phyloP scores from a whole-genome alignment of 2,797 vertebrate species.

The Podargus strigoides region DNA sequence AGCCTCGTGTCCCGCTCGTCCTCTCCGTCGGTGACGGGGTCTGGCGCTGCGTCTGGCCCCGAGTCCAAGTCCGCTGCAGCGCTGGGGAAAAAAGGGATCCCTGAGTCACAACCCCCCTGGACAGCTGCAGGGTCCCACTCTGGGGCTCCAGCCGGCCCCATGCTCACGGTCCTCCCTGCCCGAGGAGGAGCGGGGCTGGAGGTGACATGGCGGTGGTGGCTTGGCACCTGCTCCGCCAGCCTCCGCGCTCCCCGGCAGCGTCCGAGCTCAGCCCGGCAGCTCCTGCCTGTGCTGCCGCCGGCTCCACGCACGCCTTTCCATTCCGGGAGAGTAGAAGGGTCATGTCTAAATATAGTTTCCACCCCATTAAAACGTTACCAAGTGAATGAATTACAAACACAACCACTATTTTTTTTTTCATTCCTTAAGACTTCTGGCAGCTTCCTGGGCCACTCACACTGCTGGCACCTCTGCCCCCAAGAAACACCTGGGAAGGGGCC shows the following conservation, averaged over 20 bases:
- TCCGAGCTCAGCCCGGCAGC: neutral
- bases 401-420: neutral
- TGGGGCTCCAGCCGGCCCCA: accelerated
- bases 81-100: neutral
- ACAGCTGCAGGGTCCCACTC: accelerated
- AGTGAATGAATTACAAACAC: conserved; percentile 43
- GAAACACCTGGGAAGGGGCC: neutral
- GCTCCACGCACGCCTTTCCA: conserved; percentile 5
- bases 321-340: conserved; percentile 58
- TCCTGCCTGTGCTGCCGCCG: neutral
- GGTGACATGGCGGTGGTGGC: neutral
- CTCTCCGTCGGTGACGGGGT: neutral
- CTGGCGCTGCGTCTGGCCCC: neutral
- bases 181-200: neutral
- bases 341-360: conserved; percentile 56
- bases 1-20: neutral
- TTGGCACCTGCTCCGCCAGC: neutral
- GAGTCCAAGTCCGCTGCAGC: neutral
- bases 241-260: neutral
- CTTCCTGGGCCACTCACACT: accelerated
- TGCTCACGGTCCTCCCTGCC: neutral
- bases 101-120: neutral
- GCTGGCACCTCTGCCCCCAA: no score
- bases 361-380: conserved; percentile 24
- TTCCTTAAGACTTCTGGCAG: neutral